Conservation (phyloP, 2,113 vertebrate species). For the Chrysochloris asiatica region DNA sequence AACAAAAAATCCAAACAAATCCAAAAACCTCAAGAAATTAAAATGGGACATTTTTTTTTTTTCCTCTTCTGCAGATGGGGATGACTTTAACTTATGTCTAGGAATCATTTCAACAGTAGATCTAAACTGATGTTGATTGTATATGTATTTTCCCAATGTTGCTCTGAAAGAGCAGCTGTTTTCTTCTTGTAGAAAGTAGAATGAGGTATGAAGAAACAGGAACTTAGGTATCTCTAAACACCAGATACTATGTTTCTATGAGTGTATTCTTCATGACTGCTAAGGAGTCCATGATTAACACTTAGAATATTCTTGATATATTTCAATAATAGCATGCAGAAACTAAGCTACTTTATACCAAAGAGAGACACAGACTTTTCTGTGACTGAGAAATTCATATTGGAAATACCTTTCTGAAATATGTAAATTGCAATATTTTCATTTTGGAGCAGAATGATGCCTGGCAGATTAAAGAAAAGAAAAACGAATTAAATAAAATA, state of each 20-base stretch:
- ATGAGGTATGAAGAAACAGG: constrained; percentile 11
- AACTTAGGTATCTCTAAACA: neutral
- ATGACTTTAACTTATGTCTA: neutral
- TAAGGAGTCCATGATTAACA: neutral
- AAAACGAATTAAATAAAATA: constrained; percentile 30
- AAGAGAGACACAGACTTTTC: neutral
- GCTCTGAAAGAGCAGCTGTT: neutral
- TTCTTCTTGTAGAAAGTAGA: neutral
- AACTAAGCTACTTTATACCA: neutral
- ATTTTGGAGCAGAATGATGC: neutral
- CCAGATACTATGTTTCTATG: neutral
- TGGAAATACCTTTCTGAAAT: constrained; percentile 26
- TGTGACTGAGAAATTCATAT: constrained; percentile 35
- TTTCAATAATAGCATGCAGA: constrained; percentile 12
- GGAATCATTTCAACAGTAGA: neutral
- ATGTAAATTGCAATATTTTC: neutral
- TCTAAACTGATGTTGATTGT: constrained; percentile 20
- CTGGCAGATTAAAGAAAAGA: neutral
- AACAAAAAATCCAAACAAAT: too few species aligned
- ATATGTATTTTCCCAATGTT: neutral
- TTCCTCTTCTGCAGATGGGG: neutral
- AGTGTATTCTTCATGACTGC: constrained; percentile 13
- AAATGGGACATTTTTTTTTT: constrained; percentile 20
- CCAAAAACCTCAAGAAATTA: neutral
- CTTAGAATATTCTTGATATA: neutral